phyloP scores from a whole-genome alignment of 2,797 vertebrate genomes.

The Sebastes vulpes region DNA sequence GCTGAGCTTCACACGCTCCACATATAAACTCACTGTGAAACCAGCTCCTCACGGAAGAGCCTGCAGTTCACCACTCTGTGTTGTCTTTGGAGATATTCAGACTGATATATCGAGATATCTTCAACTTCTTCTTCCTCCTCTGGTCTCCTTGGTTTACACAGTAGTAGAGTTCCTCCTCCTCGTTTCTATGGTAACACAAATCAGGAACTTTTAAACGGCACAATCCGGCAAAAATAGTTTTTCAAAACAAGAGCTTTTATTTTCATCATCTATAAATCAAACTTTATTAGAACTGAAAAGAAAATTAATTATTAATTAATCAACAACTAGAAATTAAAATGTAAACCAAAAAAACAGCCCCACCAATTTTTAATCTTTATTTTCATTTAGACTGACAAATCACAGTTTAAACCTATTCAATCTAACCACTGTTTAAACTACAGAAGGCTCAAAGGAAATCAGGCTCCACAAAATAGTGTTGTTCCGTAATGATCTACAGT shows the following conservation, averaged over 20 bases:
- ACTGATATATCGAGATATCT: not conserved
- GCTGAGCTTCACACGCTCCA: not conserved
- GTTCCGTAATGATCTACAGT: not conserved
- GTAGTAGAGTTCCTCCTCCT: not conserved
- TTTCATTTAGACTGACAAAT: not conserved
- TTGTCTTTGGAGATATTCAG: not conserved
- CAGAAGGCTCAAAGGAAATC: not conserved
- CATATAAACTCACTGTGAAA: slow-evolving; percentile 75
- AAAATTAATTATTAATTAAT: not conserved
- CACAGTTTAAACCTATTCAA: not conserved
- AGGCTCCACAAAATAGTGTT: not conserved
- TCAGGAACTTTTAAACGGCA: not conserved
- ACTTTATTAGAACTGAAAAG: not conserved
- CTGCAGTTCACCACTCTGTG: slow-evolving; percentile 15
- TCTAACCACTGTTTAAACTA: not conserved
- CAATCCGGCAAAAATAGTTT: not conserved
- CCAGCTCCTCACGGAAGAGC: slow-evolving; percentile 44
- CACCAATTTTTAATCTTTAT: too few species aligned
- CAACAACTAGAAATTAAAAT: not conserved
- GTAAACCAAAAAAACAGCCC: fast-evolving
- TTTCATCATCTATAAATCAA: not conserved
- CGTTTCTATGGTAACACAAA: slow-evolving; percentile 35
- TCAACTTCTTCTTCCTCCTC: not conserved
- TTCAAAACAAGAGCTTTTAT: not conserved
- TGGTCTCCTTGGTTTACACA: not conserved